Evolutionary conservation across 2,888 invertebrate species (phyloP), one percentile per base, ranked within the genome.

Genomic region (Yponomeuta malinellus): DNA sequence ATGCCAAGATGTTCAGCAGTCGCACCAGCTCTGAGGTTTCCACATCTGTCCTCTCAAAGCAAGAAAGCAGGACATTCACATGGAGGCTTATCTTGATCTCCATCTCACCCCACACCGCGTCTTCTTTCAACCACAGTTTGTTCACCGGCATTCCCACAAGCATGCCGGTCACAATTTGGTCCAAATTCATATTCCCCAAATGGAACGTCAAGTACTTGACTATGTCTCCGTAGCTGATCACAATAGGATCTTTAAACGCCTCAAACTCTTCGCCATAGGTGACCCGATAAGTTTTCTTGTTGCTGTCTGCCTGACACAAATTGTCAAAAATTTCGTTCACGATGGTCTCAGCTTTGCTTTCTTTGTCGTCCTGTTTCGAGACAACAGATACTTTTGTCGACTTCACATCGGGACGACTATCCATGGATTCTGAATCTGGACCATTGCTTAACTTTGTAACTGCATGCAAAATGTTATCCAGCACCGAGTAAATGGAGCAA

Each of bases 81-180:
- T 92, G 91, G 74, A 87, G 90, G 77, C 87, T 89, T 31, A 87
- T 75, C 82, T 88, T 90, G 1, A 87, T 86, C 78, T 87, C 84
- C 6, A 79, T 72, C 74, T 88, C 85, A 15, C 77, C 86, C 33
- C 75, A 71, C 4, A 79, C 81, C 71, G 74, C 76, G 12, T 73
- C 75, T 75, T 80, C 81, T 73, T 76, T 76, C 70, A 74, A 43
- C 90, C 90, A 91, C 66, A 92, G 75, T 63, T 81, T 83, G 74
- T 88, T 80, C 31, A 88, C 78, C 5, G 91, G 91, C 84, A 89
- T 86, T 59, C 80, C 79, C 64, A 79, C 73, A 71, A 91, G 77
- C 69, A 84, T 82, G 4, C 80, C 79, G 75, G 76, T 78, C 37
- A 91, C 81, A 63, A 88, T 81, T 72, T 81, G 81, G 65, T 90